Conservation (phyloP, 2,797 vertebrate genomes). For the Galago senegalensis region DNA sequence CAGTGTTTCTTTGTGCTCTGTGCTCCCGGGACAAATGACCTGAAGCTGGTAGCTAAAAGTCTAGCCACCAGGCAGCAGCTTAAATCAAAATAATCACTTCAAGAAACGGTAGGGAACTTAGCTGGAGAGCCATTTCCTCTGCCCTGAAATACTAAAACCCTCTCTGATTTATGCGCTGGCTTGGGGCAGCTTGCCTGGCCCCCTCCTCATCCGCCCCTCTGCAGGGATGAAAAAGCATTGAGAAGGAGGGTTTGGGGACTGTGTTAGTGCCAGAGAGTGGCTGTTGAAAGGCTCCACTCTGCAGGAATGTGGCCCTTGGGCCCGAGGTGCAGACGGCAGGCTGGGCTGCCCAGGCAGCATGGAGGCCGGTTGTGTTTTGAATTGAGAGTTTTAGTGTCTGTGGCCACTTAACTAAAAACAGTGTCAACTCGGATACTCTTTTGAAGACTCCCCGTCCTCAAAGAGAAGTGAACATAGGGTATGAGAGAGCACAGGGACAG, state of each 20-base stretch:
- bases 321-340: neutral
- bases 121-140: constrained; percentile 66
- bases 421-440: neutral
- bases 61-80: constrained; percentile 69
- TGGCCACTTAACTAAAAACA: neutral
- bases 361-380: neutral
- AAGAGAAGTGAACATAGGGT: neutral
- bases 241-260: constrained; percentile 13
- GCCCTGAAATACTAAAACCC: constrained; percentile 51
- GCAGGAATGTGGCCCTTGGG: neutral
- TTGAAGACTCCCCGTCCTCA: neutral
- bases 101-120: constrained; percentile 74
- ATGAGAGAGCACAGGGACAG: neutral
- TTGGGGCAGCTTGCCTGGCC: neutral
- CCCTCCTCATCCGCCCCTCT: neutral
- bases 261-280: constrained; percentile 41
- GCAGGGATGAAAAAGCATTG: constrained; percentile 51
- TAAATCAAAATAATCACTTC: constrained; percentile 82
- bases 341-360: neutral
- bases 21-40: constrained; percentile 15
- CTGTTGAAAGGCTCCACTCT: constrained; percentile 5
- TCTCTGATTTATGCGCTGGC: constrained; percentile 58
- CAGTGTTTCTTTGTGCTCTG: constrained; percentile 78
- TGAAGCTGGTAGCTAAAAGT: constrained; percentile 48
- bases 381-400: fast-evolving